A percentile compares a stretch with the other conserved stretches of the same genome.
phyloP scores from a whole-genome alignment of 2,888 invertebrate species.

The Zeuzera pyrina region DNA sequence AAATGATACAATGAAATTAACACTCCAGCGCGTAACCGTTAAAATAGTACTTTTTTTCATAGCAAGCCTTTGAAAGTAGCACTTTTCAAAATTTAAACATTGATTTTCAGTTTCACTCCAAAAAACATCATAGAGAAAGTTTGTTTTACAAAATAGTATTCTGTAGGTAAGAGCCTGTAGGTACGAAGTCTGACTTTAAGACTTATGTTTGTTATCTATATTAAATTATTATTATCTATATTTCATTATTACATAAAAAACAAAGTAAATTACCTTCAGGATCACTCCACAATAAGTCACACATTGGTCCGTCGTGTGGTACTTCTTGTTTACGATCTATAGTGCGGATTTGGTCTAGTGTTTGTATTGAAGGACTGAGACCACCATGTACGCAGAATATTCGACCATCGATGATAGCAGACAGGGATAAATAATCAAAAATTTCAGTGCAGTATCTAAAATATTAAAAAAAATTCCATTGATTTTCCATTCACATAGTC shows the following conservation, averaged over 20 bases:
- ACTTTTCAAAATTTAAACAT: too few species aligned
- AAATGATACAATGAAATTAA: too few species aligned
- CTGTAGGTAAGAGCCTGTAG: too few species aligned
- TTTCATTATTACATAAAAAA: neutral
- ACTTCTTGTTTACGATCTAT: constrained; percentile 99
- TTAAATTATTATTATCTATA: too few species aligned
- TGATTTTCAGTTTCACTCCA: too few species aligned
- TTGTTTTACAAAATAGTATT: too few species aligned
- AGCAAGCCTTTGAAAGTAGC: too few species aligned
- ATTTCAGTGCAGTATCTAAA: constrained; percentile 96
- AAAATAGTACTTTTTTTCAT: too few species aligned
- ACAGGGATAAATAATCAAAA: constrained; percentile 96
- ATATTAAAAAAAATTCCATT: constrained; percentile 2
- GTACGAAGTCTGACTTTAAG: too few species aligned
- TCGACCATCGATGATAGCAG: constrained; percentile 97
- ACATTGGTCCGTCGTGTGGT: constrained; percentile 99
- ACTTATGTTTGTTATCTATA: too few species aligned
- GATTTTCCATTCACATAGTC: neutral
- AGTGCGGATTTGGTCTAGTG: constrained; percentile 97
- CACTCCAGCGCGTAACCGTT: too few species aligned
- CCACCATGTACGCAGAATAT: constrained; percentile 99
- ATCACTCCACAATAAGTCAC: constrained; percentile 99
- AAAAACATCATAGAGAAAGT: too few species aligned
- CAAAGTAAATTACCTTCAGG: constrained; percentile 87
- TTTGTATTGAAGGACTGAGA: constrained; percentile 97